Evolutionary conservation across 1,140 invertebrate species (phyloP).

Genomic region (Bactericera cockerelli): DNA sequence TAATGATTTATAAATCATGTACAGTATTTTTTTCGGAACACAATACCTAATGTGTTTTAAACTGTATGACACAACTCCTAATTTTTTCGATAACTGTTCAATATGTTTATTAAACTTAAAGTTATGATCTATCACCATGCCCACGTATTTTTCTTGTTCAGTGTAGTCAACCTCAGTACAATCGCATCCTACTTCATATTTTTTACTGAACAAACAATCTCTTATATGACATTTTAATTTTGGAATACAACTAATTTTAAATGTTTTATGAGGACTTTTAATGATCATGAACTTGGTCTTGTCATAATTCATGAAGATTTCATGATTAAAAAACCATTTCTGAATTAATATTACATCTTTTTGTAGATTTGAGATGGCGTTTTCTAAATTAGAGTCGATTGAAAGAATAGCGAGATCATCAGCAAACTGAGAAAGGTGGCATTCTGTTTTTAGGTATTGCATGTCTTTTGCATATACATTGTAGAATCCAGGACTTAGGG

Average conservation of each 20-base stretch:
- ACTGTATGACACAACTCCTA: not conserved
- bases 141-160: not conserved
- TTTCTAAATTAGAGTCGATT: not conserved
- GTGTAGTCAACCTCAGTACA: not conserved
- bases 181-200: not conserved
- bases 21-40: not conserved
- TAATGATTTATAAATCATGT: not conserved
- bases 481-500: not conserved
- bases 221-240: not conserved
- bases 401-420: conserved; percentile 1
- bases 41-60: not conserved
- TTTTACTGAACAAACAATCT: not conserved
- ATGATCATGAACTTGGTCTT: not conserved
- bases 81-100: not conserved
- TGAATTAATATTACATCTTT: not conserved
- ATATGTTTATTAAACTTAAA: conserved; percentile 4
- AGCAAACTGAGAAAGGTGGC: conserved; percentile 1
- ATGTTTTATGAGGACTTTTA: conserved; percentile 6
- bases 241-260: not conserved
- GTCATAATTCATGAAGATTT: not conserved
- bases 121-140: not conserved
- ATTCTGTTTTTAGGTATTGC: not conserved
- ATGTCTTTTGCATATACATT: not conserved
- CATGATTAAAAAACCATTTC: not conserved
- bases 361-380: not conserved